A percentile compares a stretch with the other conserved stretches of the same genome.
These are phyloP conservation scores for Microcebus griseorufus DNA, from an alignment of 2,113 vertebrate species.

Conservation along the genomic window DNA sequence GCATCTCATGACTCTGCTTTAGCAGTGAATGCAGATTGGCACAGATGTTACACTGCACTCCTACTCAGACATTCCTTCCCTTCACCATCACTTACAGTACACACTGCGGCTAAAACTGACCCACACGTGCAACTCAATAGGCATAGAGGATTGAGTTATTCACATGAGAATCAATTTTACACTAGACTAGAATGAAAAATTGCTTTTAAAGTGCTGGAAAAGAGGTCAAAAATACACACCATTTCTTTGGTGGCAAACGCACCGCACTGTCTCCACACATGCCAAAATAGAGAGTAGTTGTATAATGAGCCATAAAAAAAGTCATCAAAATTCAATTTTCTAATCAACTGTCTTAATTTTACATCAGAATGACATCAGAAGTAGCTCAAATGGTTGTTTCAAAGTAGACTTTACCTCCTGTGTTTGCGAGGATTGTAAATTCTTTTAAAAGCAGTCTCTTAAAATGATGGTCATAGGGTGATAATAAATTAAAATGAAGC, in stretches of 20 bases:
- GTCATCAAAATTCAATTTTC: neutral
- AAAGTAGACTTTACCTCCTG: neutral
- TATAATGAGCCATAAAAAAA: neutral
- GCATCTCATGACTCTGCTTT: neutral
- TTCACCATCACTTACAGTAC: neutral
- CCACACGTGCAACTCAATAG: neutral
- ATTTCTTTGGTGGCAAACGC: slow-evolving; percentile 41
- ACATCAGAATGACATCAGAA: neutral
- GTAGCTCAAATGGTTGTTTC: neutral
- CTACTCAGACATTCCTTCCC: slow-evolving; percentile 44
- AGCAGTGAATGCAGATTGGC: neutral
- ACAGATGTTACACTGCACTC: neutral
- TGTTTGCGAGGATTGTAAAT: neutral
- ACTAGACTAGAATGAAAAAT: slow-evolving; percentile 49
- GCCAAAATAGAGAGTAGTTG: neutral
- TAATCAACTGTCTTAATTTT: slow-evolving; percentile 43
- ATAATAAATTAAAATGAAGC: slow-evolving; percentile 27
- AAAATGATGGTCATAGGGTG: neutral
- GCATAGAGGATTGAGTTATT: slow-evolving; percentile 58
- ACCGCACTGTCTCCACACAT: neutral
- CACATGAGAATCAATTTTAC: slow-evolving; percentile 70
- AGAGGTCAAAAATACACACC: neutral
- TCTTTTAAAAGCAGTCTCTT: slow-evolving; percentile 20
- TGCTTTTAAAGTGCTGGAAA: slow-evolving; percentile 25
- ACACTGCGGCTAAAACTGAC: neutral